phyloP scores from a whole-genome alignment of 2,113 vertebrate species.

The Camelus dromedarius region DNA sequence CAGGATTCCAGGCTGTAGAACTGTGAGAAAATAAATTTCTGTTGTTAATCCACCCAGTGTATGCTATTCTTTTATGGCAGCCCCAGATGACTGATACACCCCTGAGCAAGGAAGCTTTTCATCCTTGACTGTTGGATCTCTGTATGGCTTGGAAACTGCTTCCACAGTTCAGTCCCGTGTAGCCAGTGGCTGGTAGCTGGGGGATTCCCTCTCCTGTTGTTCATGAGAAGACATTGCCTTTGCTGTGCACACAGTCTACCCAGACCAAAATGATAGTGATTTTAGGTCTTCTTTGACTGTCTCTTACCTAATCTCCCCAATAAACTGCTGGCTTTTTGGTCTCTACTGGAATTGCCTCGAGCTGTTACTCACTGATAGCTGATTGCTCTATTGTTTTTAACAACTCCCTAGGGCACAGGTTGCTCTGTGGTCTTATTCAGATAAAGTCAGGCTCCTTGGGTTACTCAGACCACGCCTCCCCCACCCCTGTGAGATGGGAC shows the following conservation, averaged over 20 bases:
- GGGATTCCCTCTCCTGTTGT: background rate
- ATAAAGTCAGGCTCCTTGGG: background rate
- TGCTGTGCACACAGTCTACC: accelerated
- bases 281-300: background rate
- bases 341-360: background rate
- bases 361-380: background rate
- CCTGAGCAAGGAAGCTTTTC: background rate
- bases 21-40: background rate
- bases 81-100: background rate
- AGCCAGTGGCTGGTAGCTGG: background rate
- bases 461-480: background rate
- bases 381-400: background rate
- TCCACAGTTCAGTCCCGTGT: background rate
- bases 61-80: background rate
- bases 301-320: background rate
- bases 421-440: background rate
- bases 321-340: background rate
- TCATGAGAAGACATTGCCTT: background rate
- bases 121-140: background rate
- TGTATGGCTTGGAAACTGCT: background rate
- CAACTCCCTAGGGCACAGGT: background rate
- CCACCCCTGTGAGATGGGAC: background rate
- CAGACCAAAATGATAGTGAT: background rate
- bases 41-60: too few species aligned
- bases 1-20: too few species aligned